A percentile compares a stretch with the other conserved stretches of the same genome.
These are phyloP conservation scores for Ptychobarbus kaznakovi DNA, from an alignment of 2,797 vertebrate genomes.

Conservation along the genomic window DNA sequence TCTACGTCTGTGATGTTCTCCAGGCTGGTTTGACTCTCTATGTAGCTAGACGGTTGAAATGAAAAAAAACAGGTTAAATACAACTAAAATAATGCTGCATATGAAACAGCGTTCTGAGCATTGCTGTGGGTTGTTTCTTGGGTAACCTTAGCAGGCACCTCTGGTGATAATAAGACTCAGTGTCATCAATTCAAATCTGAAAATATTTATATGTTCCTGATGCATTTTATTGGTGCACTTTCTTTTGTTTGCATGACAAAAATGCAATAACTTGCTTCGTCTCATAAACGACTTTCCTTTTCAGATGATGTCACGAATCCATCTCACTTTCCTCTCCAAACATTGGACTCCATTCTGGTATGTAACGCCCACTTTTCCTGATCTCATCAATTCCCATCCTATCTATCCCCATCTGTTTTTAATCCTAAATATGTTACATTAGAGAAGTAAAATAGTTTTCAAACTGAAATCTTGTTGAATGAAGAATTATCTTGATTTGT, in stretches of 20 bases:
- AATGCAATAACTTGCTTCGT: background rate
- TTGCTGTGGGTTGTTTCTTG: background rate
- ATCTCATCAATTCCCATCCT: background rate
- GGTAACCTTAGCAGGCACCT: background rate
- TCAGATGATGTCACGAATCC: background rate
- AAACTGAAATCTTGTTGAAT: background rate
- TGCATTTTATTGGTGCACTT: background rate
- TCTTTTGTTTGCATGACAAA: background rate
- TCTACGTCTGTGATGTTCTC: slow-evolving; percentile 78
- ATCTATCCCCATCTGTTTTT: background rate
- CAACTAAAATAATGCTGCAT: background rate
- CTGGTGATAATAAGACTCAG: background rate
- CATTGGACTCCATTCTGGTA: background rate
- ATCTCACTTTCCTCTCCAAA: background rate
- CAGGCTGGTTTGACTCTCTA: slow-evolving; percentile 79
- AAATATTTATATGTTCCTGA: background rate
- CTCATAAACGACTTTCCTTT: background rate
- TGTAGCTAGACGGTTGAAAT: slow-evolving; percentile 71
- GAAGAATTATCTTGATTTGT: background rate
- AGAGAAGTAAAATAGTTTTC: slow-evolving; percentile 1
- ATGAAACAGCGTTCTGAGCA: background rate
- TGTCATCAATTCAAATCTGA: background rate
- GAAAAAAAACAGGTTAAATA: slow-evolving; percentile 6
- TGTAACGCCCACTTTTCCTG: background rate
- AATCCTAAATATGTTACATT: background rate